These are phyloP conservation scores for Tortrix viridana DNA, from an alignment of 2,888 invertebrate species.

Conservation along the genomic window DNA sequence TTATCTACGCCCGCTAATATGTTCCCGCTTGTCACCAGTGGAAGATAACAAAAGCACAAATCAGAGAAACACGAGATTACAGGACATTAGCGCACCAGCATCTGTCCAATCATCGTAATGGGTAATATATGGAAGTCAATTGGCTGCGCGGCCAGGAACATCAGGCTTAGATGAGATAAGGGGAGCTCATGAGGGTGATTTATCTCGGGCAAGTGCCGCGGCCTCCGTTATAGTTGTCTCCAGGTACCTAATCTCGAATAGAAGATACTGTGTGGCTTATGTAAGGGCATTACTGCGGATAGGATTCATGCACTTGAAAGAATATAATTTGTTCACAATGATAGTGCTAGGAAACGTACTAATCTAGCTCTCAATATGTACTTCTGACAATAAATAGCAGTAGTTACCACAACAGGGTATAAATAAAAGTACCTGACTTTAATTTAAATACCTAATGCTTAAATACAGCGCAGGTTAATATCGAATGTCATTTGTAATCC, in stretches of 20 bases:
- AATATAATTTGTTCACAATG: slow-evolving; percentile 3
- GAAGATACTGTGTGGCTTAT: slow-evolving; percentile 22
- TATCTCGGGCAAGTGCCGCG: slow-evolving; percentile 42
- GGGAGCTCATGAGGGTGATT: slow-evolving; percentile 46
- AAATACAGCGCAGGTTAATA: no score
- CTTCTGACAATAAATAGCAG: no score
- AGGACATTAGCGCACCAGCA: slow-evolving; percentile 44
- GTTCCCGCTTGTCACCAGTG: neutral
- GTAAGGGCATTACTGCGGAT: slow-evolving; percentile 18
- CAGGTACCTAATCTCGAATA: slow-evolving; percentile 32
- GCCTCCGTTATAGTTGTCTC: slow-evolving; percentile 36
- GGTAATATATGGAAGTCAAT: slow-evolving; percentile 50
- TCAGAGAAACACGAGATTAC: slow-evolving; percentile 42
- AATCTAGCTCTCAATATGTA: no score
- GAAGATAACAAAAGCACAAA: slow-evolving; percentile 37
- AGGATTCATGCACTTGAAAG: slow-evolving; percentile 9
- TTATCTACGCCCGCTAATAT: neutral
- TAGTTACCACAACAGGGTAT: no score
- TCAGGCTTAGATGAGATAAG: slow-evolving; percentile 46
- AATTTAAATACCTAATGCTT: no score
- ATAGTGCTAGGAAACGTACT: no score
- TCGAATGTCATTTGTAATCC: no score
- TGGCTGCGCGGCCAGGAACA: slow-evolving; percentile 42
- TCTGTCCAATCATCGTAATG: slow-evolving; percentile 49
- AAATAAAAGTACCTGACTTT: no score